Evolutionary conservation across 2,113 vertebrate species (phyloP), one percentile per base, ranked within the genome.

Genomic region (Eulemur rufifrons): DNA sequence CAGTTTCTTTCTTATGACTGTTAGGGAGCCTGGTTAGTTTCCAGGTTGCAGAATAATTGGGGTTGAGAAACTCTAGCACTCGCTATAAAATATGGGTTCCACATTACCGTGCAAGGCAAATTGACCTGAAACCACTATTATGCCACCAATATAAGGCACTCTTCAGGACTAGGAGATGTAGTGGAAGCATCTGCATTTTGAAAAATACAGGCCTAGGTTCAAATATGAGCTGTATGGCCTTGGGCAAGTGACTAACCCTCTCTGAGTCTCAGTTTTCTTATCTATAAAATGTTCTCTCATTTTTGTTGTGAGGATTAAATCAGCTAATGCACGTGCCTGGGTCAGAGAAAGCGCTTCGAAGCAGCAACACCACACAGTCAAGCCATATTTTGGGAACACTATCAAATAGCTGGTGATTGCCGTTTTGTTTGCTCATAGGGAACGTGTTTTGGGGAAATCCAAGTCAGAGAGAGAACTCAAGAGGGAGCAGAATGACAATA

Each of bases 141-240:
- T 23, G 17, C 18, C 9, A 14, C 37, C 5, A 34, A n/a, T 2
- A 4, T 2, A 47, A 71, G 3, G 4, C 6, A 45, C 34, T 15
- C 42, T 42, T 39, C 5, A 66, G 94, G 15, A 74, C 25, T 21
- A n/a, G 37, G 15, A 73, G 47, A 37, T 45, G 9, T 18, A 29
- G 61, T 11, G 15, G 27, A 85, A 73, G 7, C 34, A 42, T 17
- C 17, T 77, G 11, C 3, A 2, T 71, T 85, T 86, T 86, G 56
- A 86, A 81, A 34, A 66, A 54, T 20, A 47, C 21, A 84, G 76
- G 54, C 13, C 50, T 61, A 8, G 32, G 7, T 61, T 73, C 18
- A 61, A 32, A 29, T 47, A 27, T 5, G 66, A 86, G 64, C 32
- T 84, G 17, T 27, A 27, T 27, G 42, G 21, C 39, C 15, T 39